Conservation (phyloP, 2,113 vertebrate genomes). For the Meriones unguiculatus region DNA sequence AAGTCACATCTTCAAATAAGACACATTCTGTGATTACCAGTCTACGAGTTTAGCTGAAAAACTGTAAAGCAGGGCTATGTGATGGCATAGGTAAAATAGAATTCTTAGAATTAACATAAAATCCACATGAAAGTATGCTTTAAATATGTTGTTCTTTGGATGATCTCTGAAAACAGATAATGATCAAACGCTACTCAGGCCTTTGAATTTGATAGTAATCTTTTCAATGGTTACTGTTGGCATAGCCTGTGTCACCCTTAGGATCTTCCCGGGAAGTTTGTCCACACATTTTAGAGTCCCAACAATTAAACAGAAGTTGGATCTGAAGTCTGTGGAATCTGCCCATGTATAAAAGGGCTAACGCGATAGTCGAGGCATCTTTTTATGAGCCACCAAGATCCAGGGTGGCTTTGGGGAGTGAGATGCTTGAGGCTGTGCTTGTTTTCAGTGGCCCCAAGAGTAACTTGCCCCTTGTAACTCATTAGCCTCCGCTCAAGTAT, state of each 20-base stretch:
- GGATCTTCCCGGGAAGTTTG: not conserved
- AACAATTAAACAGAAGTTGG: not conserved
- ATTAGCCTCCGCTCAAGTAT: conserved; percentile 43
- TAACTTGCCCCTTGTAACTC: conserved; percentile 45
- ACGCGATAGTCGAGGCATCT: not conserved
- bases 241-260: not conserved
- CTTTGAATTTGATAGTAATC: not conserved
- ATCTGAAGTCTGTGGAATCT: not conserved
- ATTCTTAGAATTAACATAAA: not conserved
- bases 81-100: not conserved
- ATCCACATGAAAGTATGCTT: not conserved
- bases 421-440: not conserved
- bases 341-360: not conserved
- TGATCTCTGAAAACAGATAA: not conserved
- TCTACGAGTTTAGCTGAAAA: not conserved
- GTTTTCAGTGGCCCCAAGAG: conserved; percentile 49
- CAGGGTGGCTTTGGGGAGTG: conserved; percentile 14
- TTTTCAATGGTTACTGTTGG: not conserved
- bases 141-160: not conserved
- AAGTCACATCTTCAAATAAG: not conserved
- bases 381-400: conserved; percentile 23
- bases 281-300: not conserved
- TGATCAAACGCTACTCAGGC: not conserved
- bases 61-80: not conserved
- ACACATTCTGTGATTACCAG: not conserved